Evolutionary conservation across 2,113 vertebrate genomes (phyloP), one percentile per base, ranked within the genome.

Genomic region (Verasper variegatus): DNA sequence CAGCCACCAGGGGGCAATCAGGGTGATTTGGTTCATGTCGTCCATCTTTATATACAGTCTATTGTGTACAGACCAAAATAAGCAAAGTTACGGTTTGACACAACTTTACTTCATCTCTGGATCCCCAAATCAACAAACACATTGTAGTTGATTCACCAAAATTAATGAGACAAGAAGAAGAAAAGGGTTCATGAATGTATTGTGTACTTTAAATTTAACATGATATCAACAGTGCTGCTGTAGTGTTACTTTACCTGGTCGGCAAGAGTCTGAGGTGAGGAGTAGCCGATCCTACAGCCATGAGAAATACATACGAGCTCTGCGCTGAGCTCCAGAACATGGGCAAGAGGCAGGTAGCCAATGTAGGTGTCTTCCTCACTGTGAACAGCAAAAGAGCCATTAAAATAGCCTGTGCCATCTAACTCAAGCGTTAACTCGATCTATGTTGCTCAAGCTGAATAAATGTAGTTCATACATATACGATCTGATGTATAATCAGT

Each of bases 311-410:
- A 97, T 1, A 99, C 94, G 0, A 98, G 95, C 81, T 99, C 98
- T 20, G 97, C 97, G 42, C 96, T 97, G 69, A 99, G 91, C 89
- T 99, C 97, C 87, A 99, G 91, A 3, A 99, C 97, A 1, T 99
- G 98, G 20, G 98, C 98, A 60, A 99, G 94, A 18, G 98, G 98
- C 74, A 99, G 92, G 88, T 99, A 99, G 0, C 96, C 97, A 23
- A 99, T 95, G 51, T 98, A 99, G 2, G 95, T 94, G 78, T 99
- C 98, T 13, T 95, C 94, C 83, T 96, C 95, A 81, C 98, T 99
- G 91, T 3, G 75, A 81, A 86, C 45, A 85, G 40, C 85, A 7
- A 12, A 15, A 83, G 31, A 66, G 4, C 18, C 40, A 62, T 51
- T 9, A 54, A 6, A 15, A 27, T 9, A 71, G 42, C 18, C 13